Conservation (phyloP, 2,113 vertebrate species). For the Pelecanus crispus region DNA sequence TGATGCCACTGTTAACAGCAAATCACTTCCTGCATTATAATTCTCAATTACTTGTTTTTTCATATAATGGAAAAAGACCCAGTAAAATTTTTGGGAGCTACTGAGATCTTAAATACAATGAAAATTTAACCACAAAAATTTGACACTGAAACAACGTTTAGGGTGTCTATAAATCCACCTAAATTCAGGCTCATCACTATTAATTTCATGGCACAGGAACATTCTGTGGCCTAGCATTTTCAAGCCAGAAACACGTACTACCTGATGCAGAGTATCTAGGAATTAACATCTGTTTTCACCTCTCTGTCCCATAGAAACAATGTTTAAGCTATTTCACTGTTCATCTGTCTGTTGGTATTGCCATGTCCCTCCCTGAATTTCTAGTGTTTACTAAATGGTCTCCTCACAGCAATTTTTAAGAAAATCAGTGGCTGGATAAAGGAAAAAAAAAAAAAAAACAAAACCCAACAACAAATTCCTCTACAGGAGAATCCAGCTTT, state of each 20-base stretch:
- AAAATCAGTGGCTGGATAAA: neutral
- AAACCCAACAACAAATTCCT: neutral
- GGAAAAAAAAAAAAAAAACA: neutral
- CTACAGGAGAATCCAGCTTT: neutral
- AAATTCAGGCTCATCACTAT: neutral
- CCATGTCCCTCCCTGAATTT: neutral
- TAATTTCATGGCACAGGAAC: neutral
- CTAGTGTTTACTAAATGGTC: neutral
- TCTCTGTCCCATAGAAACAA: neutral
- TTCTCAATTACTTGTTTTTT: neutral
- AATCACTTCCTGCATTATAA: neutral
- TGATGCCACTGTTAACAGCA: neutral
- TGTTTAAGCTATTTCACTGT: neutral
- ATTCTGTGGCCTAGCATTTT: neutral
- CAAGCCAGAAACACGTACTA: fast-evolving
- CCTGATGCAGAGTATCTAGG: neutral
- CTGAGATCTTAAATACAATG: neutral
- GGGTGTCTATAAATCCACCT: neutral
- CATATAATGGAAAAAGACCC: neutral
- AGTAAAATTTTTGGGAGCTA: neutral
- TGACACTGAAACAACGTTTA: neutral
- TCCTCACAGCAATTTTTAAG: neutral
- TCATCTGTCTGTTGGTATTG: neutral
- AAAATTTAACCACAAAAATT: neutral
- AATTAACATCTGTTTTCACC: neutral